These are phyloP conservation scores for Chromis chromis DNA, from an alignment of 2,797 vertebrate genomes.

Conservation along the genomic window DNA sequence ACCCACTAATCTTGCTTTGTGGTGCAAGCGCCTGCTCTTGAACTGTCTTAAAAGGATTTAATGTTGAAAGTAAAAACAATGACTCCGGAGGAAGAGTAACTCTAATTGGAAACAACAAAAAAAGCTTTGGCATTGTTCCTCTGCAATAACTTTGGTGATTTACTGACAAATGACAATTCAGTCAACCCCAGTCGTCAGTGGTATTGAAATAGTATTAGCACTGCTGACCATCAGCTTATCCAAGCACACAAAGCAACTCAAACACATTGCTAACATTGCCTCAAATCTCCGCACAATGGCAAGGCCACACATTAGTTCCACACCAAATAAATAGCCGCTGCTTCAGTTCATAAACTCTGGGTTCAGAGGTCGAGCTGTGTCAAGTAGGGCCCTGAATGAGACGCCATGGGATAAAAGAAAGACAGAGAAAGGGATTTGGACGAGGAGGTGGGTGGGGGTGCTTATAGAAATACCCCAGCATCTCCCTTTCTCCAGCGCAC, in stretches of 20 bases:
- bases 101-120: background rate
- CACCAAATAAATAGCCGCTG: constrained; percentile 79
- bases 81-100: background rate
- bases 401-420: constrained; percentile 79
- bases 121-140: background rate
- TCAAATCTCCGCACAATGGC: constrained; percentile 75
- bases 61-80: constrained; percentile 18
- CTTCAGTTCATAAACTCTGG: constrained; percentile 83
- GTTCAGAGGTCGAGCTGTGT: constrained; percentile 82
- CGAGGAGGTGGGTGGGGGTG: constrained; percentile 68
- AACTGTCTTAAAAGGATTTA: constrained; percentile 16
- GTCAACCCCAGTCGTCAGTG: constrained; percentile 36
- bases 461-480: constrained; percentile 74
- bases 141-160: constrained; percentile 44
- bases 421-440: constrained; percentile 77
- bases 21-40: background rate
- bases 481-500: constrained; percentile 75
- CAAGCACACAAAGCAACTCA: constrained; percentile 66
- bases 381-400: constrained; percentile 83
- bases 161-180: constrained; percentile 52
- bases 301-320: constrained; percentile 72
- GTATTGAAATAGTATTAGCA: constrained; percentile 64
- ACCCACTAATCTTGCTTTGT: background rate
- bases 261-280: constrained; percentile 73
- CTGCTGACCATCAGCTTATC: constrained; percentile 74